Evolutionary conservation across 2,113 vertebrate genomes (phyloP).

Genomic region (Falco punctatus): DNA sequence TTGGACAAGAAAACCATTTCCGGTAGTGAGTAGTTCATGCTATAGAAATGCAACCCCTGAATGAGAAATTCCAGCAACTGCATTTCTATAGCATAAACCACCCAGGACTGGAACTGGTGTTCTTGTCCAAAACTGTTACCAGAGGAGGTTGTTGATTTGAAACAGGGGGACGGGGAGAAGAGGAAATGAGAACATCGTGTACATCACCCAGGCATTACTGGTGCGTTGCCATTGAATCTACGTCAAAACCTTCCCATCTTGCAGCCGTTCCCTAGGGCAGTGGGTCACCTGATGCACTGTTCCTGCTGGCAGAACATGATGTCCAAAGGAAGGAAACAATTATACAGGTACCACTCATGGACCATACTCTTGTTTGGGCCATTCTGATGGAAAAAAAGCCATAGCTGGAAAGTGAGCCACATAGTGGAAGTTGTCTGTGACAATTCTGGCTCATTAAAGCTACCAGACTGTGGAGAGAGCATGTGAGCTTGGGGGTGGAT

Average conservation of each 20-base stretch:
- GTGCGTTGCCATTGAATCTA: background rate
- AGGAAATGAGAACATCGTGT: conserved; percentile 23
- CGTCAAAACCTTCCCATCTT: background rate
- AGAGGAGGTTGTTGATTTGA: background rate
- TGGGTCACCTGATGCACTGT: background rate
- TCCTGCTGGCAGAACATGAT: conserved; percentile 8
- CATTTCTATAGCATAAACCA: background rate
- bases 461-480: background rate
- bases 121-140: background rate
- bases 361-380: background rate
- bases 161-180: background rate
- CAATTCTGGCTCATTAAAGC: background rate
- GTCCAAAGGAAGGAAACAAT: conserved; percentile 19
- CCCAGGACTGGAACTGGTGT: background rate
- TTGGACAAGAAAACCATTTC: background rate
- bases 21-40: background rate
- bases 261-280: background rate
- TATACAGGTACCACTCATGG: background rate
- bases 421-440: background rate
- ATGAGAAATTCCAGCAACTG: background rate
- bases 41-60: background rate
- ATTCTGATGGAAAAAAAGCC: background rate
- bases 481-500: background rate
- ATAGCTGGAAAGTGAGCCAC: background rate
- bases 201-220: background rate